These are phyloP conservation scores for Psephotus haematonotus DNA, from an alignment of 2,113 vertebrate species.

Conservation along the genomic window DNA sequence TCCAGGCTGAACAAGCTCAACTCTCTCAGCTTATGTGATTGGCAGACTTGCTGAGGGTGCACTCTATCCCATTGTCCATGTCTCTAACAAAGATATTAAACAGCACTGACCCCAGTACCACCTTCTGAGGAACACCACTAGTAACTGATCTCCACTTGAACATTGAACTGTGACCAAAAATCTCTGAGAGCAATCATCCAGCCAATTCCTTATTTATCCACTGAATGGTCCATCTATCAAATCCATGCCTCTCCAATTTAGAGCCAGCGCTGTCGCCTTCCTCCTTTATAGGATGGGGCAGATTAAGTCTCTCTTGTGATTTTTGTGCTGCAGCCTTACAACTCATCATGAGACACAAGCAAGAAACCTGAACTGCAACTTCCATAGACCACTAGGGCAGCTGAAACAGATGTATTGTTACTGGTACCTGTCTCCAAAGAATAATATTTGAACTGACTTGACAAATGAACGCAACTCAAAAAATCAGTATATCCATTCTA, in stretches of 20 bases:
- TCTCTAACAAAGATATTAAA: not conserved
- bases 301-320: not conserved
- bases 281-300: not conserved
- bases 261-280: not conserved
- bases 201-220: not conserved
- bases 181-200: not conserved
- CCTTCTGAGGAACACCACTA: not conserved
- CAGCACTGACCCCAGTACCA: not conserved
- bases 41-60: not conserved
- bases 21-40: not conserved
- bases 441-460: not conserved
- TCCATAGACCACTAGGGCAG: not conserved
- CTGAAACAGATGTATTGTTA: not conserved
- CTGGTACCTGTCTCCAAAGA: not conserved
- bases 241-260: not conserved
- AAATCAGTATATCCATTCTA: not conserved
- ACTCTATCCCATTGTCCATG: not conserved
- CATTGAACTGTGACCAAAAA: not conserved
- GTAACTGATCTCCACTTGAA: not conserved
- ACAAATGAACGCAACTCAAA: not conserved
- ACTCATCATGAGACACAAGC: rapidly evolving
- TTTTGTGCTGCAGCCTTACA: not conserved
- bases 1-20: not conserved
- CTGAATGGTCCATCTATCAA: not conserved
- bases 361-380: not conserved